A percentile compares a stretch with the other conserved stretches of the same genome.
These are phyloP conservation scores for Nothocercus julius DNA, from an alignment of 2,113 vertebrate species.

Conservation along the genomic window DNA sequence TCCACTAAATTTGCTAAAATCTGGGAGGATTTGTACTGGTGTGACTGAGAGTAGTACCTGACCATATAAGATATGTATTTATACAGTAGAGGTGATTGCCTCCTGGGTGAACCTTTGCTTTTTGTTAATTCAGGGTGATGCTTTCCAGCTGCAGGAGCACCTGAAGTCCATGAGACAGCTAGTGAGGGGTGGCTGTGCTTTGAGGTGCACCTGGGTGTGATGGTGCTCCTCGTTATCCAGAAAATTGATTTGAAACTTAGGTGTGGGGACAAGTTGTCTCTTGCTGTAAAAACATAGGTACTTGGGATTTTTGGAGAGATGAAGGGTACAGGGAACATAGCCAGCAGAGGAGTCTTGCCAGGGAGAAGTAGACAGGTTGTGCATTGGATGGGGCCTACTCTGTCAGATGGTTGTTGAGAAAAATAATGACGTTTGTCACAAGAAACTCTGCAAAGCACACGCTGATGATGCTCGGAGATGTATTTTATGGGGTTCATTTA, in stretches of 20 bases:
- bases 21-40: background rate
- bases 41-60: background rate
- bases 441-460: background rate
- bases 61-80: fast-evolving
- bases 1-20: background rate
- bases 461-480: conserved; percentile 41
- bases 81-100: background rate
- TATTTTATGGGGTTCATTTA: conserved; percentile 74
- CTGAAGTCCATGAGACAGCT: background rate
- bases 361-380: background rate
- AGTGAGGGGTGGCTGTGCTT: background rate
- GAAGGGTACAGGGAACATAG: background rate
- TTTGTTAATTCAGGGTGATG: background rate
- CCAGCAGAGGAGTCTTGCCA: background rate
- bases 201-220: background rate
- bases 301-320: fast-evolving
- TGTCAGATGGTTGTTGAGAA: background rate
- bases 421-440: conserved; percentile 43
- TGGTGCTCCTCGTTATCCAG: background rate
- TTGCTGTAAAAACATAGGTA: background rate
- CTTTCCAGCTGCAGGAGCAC: background rate
- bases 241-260: background rate
- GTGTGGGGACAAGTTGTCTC: background rate
- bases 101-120: background rate
- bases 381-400: background rate